Percentiles rank a stretch among this genome's conserved stretches.
These are phyloP conservation scores for Mormyrus hasselquistii DNA, from an alignment of 2,797 vertebrate genomes.

Conservation along the genomic window DNA sequence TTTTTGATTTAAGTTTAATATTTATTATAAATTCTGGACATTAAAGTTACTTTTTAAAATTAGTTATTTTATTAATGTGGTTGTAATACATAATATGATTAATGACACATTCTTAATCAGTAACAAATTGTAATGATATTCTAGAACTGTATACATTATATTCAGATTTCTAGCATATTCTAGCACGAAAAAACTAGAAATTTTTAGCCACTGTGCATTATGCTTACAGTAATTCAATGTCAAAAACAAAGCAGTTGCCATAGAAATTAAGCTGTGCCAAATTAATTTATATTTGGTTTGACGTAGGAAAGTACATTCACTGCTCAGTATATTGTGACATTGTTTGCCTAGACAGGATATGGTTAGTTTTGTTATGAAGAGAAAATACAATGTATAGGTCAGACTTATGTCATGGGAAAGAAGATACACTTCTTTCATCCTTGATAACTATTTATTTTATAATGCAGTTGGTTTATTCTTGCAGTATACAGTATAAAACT, in stretches of 20 bases:
- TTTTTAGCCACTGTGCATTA: neutral
- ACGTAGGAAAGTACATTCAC: neutral
- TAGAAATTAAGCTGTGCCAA: neutral
- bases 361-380: constrained; percentile 35
- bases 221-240: neutral
- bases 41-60: neutral
- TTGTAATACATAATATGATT: neutral
- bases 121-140: neutral
- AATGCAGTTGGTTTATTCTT: constrained; percentile 37
- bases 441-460: constrained; percentile 58
- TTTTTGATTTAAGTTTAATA: neutral
- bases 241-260: constrained; percentile 4
- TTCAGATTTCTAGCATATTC: neutral
- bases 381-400: constrained; percentile 59
- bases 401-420: constrained; percentile 62
- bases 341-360: neutral
- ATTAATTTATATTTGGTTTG: neutral
- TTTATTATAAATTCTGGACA: neutral
- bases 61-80: neutral
- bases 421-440: constrained; percentile 47
- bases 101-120: neutral
- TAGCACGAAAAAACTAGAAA: neutral
- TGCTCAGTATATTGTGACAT: neutral
- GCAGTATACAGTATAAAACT: constrained; percentile 50
- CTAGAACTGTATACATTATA: neutral